Evolutionary conservation across 2,888 invertebrate species (phyloP).

Genomic region (Dicyrtoma fusca): DNA sequence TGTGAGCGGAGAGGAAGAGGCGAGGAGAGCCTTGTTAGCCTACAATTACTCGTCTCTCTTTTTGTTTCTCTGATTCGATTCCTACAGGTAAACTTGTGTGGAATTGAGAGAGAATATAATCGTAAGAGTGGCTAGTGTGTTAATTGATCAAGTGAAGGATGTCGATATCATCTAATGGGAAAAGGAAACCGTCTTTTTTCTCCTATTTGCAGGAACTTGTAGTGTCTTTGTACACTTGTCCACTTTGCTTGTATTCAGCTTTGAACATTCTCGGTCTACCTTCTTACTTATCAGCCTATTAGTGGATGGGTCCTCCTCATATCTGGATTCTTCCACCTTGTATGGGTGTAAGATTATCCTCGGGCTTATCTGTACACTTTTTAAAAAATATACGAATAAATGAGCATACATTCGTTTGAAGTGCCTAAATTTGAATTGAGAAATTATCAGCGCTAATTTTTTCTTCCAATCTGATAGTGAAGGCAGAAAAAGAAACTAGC

Average conservation of each 20-base stretch:
- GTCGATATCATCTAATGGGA: slow-evolving; percentile 27
- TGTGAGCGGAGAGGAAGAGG: slow-evolving; percentile 27
- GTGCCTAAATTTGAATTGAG: too few relatives aligned
- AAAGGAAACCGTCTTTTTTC: slow-evolving; percentile 30
- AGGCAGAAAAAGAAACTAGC: too few relatives aligned
- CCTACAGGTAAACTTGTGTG: neutral
- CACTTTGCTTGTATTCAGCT: neutral
- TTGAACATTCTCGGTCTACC: too few relatives aligned
- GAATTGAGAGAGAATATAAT: neutral
- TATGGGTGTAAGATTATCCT: too few relatives aligned
- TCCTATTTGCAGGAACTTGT: neutral
- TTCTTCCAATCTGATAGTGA: too few relatives aligned
- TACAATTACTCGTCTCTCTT: slow-evolving; percentile 18
- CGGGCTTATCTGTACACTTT: too few relatives aligned
- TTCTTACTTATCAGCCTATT: too few relatives aligned
- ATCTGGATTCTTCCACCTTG: too few relatives aligned
- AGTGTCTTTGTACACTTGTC: neutral
- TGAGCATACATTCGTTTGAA: too few relatives aligned
- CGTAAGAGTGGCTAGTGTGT: neutral
- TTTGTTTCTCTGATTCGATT: neutral
- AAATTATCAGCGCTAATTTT: too few relatives aligned
- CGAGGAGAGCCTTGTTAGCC: slow-evolving; percentile 31
- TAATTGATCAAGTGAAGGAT: slow-evolving; percentile 13
- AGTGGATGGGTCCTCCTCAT: too few relatives aligned
- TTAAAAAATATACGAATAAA: too few relatives aligned